Evolutionary conservation across 2,888 invertebrate genomes (phyloP), one percentile per base, ranked within the genome.

Genomic region (Latheticus oryzae): DNA sequence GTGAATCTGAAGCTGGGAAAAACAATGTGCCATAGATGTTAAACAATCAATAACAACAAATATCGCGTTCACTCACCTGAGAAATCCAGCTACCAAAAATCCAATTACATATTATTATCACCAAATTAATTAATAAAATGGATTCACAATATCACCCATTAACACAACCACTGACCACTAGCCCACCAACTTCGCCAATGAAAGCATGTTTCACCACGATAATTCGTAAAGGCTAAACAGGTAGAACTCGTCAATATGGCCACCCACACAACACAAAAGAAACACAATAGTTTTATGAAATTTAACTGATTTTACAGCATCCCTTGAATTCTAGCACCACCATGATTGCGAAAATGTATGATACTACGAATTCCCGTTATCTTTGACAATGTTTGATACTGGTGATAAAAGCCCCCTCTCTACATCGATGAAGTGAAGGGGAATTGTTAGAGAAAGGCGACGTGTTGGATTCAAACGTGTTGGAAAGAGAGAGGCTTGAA

Each of bases 361-460:
- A 28, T 50, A 37, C 24, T 50, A 38, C 26, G 7, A 38, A 38
- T 26, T 50, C 50, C 50, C 50, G 50, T 50, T 50, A 50, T 50
- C 50, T 50, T 5, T 26, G 28, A 38, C 50, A 38, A 17, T 37
- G 50, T 38, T 50, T 50, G 50, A 50, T 50, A 8, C 38, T 38
- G 32, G 16, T 38, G 50, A 50, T 50, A 50, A 50, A 26, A 50
- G 37, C 50, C 50, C 50, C n/a, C n/a, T n/a, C 50, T 50, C 50
- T 26, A 12, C 35, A 9, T 5, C 5, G 4, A 33, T 15, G 24
- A 38, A 50, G 50, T 50, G 50, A 50, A 50, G 50, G 50, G 50
- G 50, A 50, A 50, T 5, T 9, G 24, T 3, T 37, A 26, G 37
- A 38, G 15, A 50, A 8, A 26, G 26, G 32, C 21, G 15, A 11